Evolutionary conservation across 2,797 vertebrate species (phyloP), one percentile per base, ranked within the genome.

Genomic region (Xiphorhynchus erythropygius): DNA sequence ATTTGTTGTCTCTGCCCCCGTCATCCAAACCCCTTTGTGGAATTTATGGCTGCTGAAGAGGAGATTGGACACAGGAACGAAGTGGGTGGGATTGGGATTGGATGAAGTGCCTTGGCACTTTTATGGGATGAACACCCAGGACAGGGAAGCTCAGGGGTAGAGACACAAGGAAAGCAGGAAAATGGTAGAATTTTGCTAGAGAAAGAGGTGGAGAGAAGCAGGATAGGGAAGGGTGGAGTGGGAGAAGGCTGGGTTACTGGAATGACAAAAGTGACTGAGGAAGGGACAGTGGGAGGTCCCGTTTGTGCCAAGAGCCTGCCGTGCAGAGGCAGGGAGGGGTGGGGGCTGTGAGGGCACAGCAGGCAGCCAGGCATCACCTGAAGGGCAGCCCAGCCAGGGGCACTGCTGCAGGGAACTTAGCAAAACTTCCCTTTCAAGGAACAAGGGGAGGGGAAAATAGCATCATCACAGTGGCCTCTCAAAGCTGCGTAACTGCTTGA

Each of bases 361-460:
- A 35, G 3, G 52, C 32, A 84, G 60, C 39, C 47, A 84, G 24
- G 37, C 25, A 32, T 37, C 1, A 7, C 25, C 60, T 84, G 70
- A 69, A 65, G 19, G 39, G 33, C 78, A 70, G 57, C 32, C 5
- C 39, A 68, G n/a, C 39, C 28, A 10, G 28, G 28, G 42, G 7
- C 41, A 44, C 35, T 80, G 80, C 5, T 77, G 7, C 8, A 3
- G 10, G 35, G 55, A 78, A 65, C 59, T 41, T 3, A 76, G 39
- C 42, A 50, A 50, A 83, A 42, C 13, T 10, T 65, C 19, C 9
- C 23, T 73, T 52, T 62, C 37, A 39, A 46, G 41, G 10, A 67
- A 49, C 7, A 68, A 39, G 18, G 2, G 3, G 12, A 5, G 1
- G 4, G 4, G 1, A 0, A 16, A 37, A 9, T 21, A 39, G 3